Evolutionary conservation across 2,888 invertebrate species (phyloP), one percentile per base, ranked within the genome.

Genomic region (Siphlonurus alternatus): DNA sequence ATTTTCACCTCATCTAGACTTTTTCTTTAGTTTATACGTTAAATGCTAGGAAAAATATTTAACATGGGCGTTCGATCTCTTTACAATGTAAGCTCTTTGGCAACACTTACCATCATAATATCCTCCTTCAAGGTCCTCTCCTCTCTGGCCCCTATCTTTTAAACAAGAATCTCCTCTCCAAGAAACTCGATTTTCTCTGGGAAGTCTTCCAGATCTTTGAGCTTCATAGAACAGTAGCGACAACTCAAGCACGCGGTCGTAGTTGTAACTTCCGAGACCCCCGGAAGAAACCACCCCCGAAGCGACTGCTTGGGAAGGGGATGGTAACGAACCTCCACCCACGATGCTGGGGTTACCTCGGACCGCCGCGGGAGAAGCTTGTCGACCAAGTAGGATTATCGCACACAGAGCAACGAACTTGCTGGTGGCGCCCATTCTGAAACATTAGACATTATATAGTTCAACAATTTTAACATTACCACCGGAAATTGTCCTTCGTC

Each of bases 81-180:
- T n/a, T n/a, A n/a, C n/a, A n/a, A n/a, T n/a, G n/a, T n/a, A n/a
- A n/a, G n/a, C n/a, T n/a, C n/a, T n/a, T n/a, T n/a, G n/a, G n/a
- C n/a, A n/a, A n/a, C n/a, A n/a, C 67, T 71, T 72, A 81, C 81
- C 81, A 69, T 81, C 81, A 69, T 81, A 81, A 69, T 81, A 81
- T 25, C 82, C 82, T 53, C 81, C 81, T 53, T 77, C 78, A 53
- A 82, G 72, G 68, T 82, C 81, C 68, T 80, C 79, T 22, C 79
- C 80, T 66, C 77, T 73, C 19, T 71, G 68, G 1, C 79, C 79
- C 20, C 71, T 71, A 69, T 82, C 82, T 7, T 73, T 68, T 23
- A 81, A 70, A 2, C 79, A 81, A 0, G 81, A 81, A 71, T 82
- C 80, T 1, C 76, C 75, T 64, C 81, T 72, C 81, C 81, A 82